Evolutionary conservation across 2,113 vertebrate genomes (phyloP).

Genomic region (Anser brachyrhynchus): DNA sequence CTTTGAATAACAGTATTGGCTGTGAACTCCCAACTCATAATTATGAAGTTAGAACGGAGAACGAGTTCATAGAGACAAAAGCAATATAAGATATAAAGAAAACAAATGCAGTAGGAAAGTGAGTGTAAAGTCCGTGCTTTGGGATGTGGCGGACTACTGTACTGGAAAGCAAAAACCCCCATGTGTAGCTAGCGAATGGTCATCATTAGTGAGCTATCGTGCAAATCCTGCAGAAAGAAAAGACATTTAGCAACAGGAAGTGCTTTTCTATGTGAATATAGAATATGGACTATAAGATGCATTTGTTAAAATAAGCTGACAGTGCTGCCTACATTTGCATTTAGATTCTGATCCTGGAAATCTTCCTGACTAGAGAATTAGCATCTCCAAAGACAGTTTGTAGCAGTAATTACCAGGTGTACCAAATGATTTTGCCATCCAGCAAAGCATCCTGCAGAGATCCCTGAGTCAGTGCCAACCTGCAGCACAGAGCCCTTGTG

Average conservation of each 20-base stretch:
- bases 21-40: slow-evolving; percentile 51
- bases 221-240: slow-evolving; percentile 29
- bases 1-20: slow-evolving; percentile 65
- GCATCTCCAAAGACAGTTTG: background rate
- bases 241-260: background rate
- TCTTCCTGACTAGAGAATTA: background rate
- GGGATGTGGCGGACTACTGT: background rate
- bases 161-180: background rate
- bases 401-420: background rate
- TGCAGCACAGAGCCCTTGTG: accelerated
- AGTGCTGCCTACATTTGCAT: background rate
- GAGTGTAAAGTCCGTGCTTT: background rate
- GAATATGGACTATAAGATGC: background rate
- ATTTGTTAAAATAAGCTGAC: background rate
- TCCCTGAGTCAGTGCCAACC: background rate
- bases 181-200: slow-evolving; percentile 13
- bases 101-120: background rate
- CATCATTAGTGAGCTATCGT: slow-evolving; percentile 40
- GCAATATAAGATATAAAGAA: slow-evolving; percentile 47
- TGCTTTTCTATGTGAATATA: background rate
- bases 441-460: background rate
- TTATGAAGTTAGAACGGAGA: slow-evolving; percentile 63
- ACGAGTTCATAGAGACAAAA: slow-evolving; percentile 54
- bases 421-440: accelerated
- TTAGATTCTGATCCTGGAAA: background rate